phyloP scores from a whole-genome alignment of 2,797 vertebrate species.

The Characodon lateralis region DNA sequence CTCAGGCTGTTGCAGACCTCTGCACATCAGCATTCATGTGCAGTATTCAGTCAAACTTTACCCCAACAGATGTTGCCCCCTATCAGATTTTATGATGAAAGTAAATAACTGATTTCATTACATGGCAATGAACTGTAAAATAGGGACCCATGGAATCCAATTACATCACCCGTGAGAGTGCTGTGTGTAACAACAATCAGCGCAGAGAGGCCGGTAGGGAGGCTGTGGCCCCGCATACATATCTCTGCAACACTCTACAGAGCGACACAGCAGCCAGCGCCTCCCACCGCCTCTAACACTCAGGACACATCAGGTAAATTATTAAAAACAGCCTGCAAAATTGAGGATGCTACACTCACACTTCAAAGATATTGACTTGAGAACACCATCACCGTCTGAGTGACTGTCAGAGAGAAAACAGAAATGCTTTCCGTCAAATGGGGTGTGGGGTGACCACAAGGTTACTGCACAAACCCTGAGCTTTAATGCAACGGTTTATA shows the following conservation, averaged over 20 bases:
- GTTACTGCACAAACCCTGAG: conserved; percentile 30
- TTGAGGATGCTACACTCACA: conserved; percentile 56
- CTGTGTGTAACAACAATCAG: conserved; percentile 61
- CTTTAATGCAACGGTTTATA: conserved; percentile 17
- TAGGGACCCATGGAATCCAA: conserved; percentile 73
- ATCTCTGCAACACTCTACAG: conserved; percentile 34
- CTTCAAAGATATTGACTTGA: conserved; percentile 71
- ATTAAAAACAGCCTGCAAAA: conserved; percentile 78
- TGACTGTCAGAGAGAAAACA: conserved; percentile 41
- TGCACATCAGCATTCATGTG: conserved; percentile 66
- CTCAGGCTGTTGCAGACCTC: conserved; percentile 14
- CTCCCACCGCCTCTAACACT: conserved; percentile 37
- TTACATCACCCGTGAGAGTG: conserved; percentile 72
- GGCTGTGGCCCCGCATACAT: conserved; percentile 51
- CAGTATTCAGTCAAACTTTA: conserved; percentile 58
- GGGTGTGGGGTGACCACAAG: conserved; percentile 31
- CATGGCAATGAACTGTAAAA: conserved; percentile 75
- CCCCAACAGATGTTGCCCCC: conserved; percentile 70
- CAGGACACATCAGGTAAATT: conserved; percentile 60
- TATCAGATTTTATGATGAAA: conserved; percentile 75
- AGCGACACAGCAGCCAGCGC: conserved; percentile 28
- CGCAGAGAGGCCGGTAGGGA: conserved; percentile 49
- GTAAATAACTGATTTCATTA: conserved; percentile 81
- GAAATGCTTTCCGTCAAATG: conserved; percentile 27
- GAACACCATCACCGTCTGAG: conserved; percentile 50